Conservation (phyloP, 2,888 invertebrate species). For the Tridacna gigas region DNA sequence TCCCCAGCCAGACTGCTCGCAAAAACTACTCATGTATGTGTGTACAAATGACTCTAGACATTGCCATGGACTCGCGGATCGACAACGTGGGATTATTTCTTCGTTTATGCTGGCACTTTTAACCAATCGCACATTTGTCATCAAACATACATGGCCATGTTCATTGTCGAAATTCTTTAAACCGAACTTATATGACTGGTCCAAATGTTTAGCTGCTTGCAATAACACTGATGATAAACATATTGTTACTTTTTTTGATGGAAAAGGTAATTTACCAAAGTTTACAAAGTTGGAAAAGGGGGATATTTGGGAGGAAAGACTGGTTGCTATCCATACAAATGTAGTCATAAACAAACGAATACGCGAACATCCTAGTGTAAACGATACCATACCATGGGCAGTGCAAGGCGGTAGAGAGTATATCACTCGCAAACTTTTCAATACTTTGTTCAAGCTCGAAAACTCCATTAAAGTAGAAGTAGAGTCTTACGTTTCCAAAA, state of each 20-base stretch:
- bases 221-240: neutral
- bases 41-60: neutral
- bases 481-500: neutral
- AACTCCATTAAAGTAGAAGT: neutral
- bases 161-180: neutral
- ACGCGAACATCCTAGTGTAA: neutral
- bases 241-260: neutral
- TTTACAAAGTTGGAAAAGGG: neutral
- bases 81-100: neutral
- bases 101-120: neutral
- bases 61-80: neutral
- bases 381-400: neutral
- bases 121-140: constrained; percentile 2
- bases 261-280: neutral
- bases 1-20: neutral
- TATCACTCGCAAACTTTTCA: neutral
- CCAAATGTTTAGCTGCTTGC: neutral
- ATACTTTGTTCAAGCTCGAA: neutral
- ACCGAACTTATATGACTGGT: neutral
- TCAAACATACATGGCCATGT: neutral
- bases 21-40: neutral
- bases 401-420: neutral
- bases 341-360: neutral
- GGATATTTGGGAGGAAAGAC: neutral
- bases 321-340: neutral